Evolutionary conservation across 2,888 invertebrate genomes (phyloP), one percentile per base, ranked within the genome.

Genomic region (Timema podura): DNA sequence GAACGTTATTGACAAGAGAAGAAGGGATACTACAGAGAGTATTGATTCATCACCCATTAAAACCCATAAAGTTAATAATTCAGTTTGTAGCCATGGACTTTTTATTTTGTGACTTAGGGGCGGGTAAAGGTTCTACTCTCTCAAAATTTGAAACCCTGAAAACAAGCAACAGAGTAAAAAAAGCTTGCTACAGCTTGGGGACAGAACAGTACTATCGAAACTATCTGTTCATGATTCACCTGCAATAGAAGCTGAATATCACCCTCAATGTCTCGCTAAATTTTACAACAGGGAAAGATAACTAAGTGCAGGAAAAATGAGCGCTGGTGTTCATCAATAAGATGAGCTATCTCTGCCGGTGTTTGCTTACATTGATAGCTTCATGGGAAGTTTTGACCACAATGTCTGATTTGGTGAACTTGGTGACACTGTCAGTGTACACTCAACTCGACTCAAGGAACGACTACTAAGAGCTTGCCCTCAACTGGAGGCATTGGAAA

Each of bases 401-500:
- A n/a, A n/a, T n/a, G n/a, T n/a, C n/a, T n/a, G n/a, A n/a, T n/a
- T n/a, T n/a, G n/a, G n/a, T n/a, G n/a, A n/a, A n/a, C 15, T 61
- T 61, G 61, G 44, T 5, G 61, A 13, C 44, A 15, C 30, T 16
- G 16, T 13, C 11, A 61, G 61, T 16, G 16, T 1, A 9, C 44
- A 61, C 16, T 61, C 61, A 8, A 61, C 61, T 61, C 61, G 16
- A 61, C 13, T 15, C 5, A 6, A 61, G 48, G 64, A 68, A 68
- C 54, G 44, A 15, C 68, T 68, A n/a, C 47, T 68, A 54, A 51
- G 13, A 16, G 57, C 48, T 9, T 68, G 68, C 57, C 64, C 59
- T 49, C 48, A 65, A 44, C 64, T 68, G 13, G 59, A 64, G 15
- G 47, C 30, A 51, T 44, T 44, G 6, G 46, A 59, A 16, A 10